Evolutionary conservation across 37 sponge, comb jelly and placozoan genomes (phyloP), one percentile per base, ranked within the genome.

Genomic region (Beroe ovata): DNA sequence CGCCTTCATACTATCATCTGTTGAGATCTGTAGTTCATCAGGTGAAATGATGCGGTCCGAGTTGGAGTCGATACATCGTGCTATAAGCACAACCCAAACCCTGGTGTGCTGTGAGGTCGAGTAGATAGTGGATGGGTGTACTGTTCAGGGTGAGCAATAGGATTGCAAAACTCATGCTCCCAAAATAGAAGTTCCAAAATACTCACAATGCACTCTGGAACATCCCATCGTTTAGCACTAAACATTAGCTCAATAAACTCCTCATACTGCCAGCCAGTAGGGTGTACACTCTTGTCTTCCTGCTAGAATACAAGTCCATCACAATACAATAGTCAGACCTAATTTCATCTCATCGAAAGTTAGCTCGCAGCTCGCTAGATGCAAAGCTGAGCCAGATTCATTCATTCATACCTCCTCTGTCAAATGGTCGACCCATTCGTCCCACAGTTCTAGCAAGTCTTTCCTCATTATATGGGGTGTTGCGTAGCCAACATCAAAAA

Each of bases 401-500:
- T n/a, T n/a, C n/a, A n/a, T n/a, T n/a, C n/a, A n/a, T 18, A 19
- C 59, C 11, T 58, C 63, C 63, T 62, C 63, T 62, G 8, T 16
- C 28, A 28, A 20, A 20, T 16, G 63, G 8, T 77, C 26, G 35
- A 1, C 33, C 84, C 84, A 77, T 23, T 77, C 47, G 4, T 38
- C 84, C 84, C 84, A 77, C 41, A 77, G 18, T 11, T 41, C 2
- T 1, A 4, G 29, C 54, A 77, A 4, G 39, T 77, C 84, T 4
- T 11, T 40, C 28, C 84, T 8, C 29, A 77, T 39, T 1, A 77
- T 41, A 54, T 77, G 84, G 22, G 84, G 84, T 4, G 84, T 77
- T 14, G 84, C 84, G 47, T 77, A 77, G 0, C 84, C 84, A 1
- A 77, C 84, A 54, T 77, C 84, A 3, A 77, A 36, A 40, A 77